Evolutionary conservation across 23 tunicate genomes (phyloP), one percentile per base, ranked within the genome.

Genomic region (Phallusia fumigata): DNA sequence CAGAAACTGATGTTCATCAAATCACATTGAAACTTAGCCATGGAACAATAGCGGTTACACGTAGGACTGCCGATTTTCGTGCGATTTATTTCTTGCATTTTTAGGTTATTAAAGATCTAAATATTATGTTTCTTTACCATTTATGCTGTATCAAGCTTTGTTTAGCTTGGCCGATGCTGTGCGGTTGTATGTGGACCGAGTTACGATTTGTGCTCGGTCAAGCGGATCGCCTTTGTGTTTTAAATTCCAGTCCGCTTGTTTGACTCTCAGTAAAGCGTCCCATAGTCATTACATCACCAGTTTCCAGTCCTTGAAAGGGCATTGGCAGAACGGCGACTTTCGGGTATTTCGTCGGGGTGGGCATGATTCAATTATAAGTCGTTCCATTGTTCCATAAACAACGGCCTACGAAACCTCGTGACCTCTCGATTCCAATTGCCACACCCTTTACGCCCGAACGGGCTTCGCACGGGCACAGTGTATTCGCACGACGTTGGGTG

Each of bases 201-300:
- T 24, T 58, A 16, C 16, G 69, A 58, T 58, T 58, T 58, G 28
- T 5, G 69, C 28, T 8, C 11, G 13, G 69, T 24, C 28, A 58
- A 58, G 28, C 69, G 69, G 8, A 3, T 13, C 15, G 69, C 69
- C 13, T 58, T 58, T 58, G 69, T 58, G 69, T 58, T 58, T 22
- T 58, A 24, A 24, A 58, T 58, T 58, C 26, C 28, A 1, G 3
- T 16, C 28, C 8, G 69, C 69, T 16, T 21, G 16, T 3, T 24
- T 22, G 15, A 16, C 69, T 5, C 16, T 1, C 13, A 1, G 16
- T 58, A 16, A 13, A n/a, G 28, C 28, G 69, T 24, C 28, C 69
- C 5, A n/a, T 24, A 16, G 69, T 58, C 69, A 58, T 58, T 58
- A 58, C 69, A 58, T 58, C 69, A 58, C 69, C 16, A n/a, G 69